Conservation (phyloP, 2,113 vertebrate species). For the Gracilinanus agilis region DNA sequence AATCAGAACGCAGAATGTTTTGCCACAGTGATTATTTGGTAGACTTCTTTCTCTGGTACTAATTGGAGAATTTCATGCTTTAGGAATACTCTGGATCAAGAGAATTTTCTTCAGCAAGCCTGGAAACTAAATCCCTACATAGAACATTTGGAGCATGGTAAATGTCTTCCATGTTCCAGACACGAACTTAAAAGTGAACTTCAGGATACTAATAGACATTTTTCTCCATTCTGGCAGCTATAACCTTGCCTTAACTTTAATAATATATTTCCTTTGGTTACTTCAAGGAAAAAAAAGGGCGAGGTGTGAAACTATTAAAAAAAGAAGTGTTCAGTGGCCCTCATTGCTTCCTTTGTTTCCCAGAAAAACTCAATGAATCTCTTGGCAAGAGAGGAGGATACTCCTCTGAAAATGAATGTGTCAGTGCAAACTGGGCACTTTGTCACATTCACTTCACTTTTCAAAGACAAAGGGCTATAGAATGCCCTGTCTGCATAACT, state of each 20-base stretch:
- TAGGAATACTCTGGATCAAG: not conserved
- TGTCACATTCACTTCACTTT: not conserved
- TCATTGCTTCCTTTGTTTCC: slow-evolving; percentile 39
- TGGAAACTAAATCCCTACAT: not conserved
- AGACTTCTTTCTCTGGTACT: not conserved
- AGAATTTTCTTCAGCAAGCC: not conserved
- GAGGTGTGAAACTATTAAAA: not conserved
- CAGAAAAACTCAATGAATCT: slow-evolving; percentile 25
- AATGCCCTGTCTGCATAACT: slow-evolving; percentile 40
- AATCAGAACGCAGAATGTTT: not conserved
- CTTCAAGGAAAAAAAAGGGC: not conserved
- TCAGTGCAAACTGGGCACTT: slow-evolving; percentile 46
- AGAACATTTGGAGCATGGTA: not conserved
- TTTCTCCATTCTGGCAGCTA: not conserved
- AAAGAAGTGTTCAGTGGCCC: slow-evolving; percentile 46
- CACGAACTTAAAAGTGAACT: not conserved
- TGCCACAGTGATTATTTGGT: not conserved
- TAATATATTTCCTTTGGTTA: slow-evolving; percentile 33
- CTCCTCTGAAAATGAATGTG: slow-evolving; percentile 25
- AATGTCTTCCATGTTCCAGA: not conserved
- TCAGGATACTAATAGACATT: not conserved
- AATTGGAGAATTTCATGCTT: not conserved
- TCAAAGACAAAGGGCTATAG: not conserved
- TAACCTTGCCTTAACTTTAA: not conserved
- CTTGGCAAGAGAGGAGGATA: slow-evolving; percentile 19